These are phyloP conservation scores for Xiphophorus couchianus DNA, from an alignment of 2,113 vertebrate species.

Conservation along the genomic window DNA sequence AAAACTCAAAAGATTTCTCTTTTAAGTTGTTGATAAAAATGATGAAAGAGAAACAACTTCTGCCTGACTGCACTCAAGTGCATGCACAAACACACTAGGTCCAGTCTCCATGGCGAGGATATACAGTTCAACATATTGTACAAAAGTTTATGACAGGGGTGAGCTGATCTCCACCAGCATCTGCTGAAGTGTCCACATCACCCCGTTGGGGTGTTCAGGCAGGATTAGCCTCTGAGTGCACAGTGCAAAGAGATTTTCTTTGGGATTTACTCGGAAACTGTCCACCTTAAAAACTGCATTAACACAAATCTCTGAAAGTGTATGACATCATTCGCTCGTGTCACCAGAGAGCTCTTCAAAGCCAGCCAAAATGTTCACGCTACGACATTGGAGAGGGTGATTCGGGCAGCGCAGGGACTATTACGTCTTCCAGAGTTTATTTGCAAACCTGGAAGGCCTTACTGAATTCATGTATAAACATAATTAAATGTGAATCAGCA, in stretches of 20 bases:
- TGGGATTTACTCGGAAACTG: constrained; percentile 67
- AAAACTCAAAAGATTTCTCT: constrained; percentile 33
- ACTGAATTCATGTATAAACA: constrained; percentile 1
- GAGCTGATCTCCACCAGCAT: constrained; percentile 52
- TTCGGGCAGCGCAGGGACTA: constrained; percentile 42
- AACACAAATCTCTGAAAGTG: constrained; percentile 65
- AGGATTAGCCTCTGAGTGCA: constrained; percentile 66
- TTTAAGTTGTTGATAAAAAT: constrained; percentile 46
- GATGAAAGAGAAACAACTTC: constrained; percentile 52
- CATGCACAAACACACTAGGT: background rate
- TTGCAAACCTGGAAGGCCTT: constrained; percentile 32
- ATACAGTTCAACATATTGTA: constrained; percentile 42
- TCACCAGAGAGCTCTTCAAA: constrained; percentile 76
- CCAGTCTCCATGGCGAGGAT: constrained; percentile 19
- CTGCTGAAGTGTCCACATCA: constrained; percentile 50
- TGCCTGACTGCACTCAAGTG: constrained; percentile 3
- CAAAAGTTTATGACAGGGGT: constrained; percentile 54
- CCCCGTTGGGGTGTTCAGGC: constrained; percentile 46
- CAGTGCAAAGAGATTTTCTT: constrained; percentile 63
- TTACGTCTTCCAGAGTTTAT: constrained; percentile 20
- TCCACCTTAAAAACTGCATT: constrained; percentile 69
- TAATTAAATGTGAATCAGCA: constrained; percentile 6
- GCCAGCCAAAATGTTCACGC: constrained; percentile 47
- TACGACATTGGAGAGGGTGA: constrained; percentile 38
- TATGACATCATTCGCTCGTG: constrained; percentile 72